Evolutionary conservation across 2,888 invertebrate species (phyloP), one percentile per base, ranked within the genome.

Genomic region (Dermolepida albohirtum): DNA sequence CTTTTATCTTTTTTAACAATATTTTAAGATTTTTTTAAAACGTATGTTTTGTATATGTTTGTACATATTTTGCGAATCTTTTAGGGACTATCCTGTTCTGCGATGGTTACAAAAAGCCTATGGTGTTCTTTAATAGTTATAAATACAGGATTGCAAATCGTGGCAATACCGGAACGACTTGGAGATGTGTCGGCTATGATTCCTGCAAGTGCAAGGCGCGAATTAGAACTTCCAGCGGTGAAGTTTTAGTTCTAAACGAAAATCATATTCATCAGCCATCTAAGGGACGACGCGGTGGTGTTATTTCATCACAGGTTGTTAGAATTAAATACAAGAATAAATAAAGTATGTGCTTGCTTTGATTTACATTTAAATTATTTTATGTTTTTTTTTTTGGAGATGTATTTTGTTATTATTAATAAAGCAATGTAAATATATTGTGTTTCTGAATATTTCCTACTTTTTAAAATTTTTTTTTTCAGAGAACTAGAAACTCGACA

Each of bases 171-270:
- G 67, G 68, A 2, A 73, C 74, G 6, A 71, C 71, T 8, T 79
- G 78, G 78, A 27, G 51, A 62, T 79, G 79, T 55, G 63, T 69
- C 10, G 68, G 66, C n/a, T 78, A 77, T 51, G 72, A 74, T 29
- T 75, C 68, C 22, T 64, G 54, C 14, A 78, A 75, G 63, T 80
- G 80, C 66, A 78, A 74, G 71, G 74, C 76, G 10, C 73, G 78
- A 64, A 22, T 74, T 12, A 64, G 63, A 4, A 74, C 73, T 14
- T 67, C 22, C 16, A 72, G 47, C 75, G 76, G 43, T 75, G 51
- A 47, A 7, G 44, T 44, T 11, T 43, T 44, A 8, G 16, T 65
- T 8, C 55, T 40, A n/a, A 12, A 16, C 2, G 39, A 54, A n/a
- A 11, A 43, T 6, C 65, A 65, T 43, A 39, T 12, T 16, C 54